Evolutionary conservation across 2,113 vertebrate genomes (phyloP).

Genomic region (Zootoca vivipara): DNA sequence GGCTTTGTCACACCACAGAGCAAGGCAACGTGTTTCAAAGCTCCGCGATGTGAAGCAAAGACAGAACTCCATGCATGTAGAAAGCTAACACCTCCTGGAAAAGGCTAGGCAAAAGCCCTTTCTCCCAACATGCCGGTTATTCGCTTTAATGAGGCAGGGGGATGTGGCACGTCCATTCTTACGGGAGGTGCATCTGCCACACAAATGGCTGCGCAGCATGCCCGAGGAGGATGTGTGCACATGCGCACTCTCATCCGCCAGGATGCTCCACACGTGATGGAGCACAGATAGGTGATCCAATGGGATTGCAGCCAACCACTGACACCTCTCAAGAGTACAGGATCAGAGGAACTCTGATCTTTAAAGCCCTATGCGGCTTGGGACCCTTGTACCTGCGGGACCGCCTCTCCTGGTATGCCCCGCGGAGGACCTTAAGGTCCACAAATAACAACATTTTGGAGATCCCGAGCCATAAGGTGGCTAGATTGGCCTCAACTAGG

Average conservation of each 20-base stretch:
- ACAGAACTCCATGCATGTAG: background rate
- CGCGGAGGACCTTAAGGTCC: no score
- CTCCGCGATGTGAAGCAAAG: background rate
- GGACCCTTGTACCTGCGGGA: no score
- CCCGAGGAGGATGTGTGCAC: background rate
- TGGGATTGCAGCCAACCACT: no score
- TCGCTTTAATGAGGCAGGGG: no score
- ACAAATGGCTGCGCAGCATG: background rate
- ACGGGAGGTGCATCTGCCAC: background rate
- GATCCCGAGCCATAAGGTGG: no score
- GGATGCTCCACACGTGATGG: no score
- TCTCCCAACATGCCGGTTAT: background rate
- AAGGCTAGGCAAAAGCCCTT: background rate
- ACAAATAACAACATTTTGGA: no score
- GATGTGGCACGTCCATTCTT: background rate
- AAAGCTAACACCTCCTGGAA: background rate
- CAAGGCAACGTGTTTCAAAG: background rate
- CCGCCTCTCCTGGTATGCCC: no score
- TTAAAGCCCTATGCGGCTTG: no score
- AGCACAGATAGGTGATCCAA: background rate
- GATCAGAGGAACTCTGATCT: no score
- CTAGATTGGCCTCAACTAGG: no score
- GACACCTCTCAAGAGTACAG: accelerated
- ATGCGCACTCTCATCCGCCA: background rate
- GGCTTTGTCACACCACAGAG: no score